These are phyloP conservation scores for Archaeoteleia sp. DNA, from an alignment of 2,888 invertebrate species.

Conservation along the genomic window DNA sequence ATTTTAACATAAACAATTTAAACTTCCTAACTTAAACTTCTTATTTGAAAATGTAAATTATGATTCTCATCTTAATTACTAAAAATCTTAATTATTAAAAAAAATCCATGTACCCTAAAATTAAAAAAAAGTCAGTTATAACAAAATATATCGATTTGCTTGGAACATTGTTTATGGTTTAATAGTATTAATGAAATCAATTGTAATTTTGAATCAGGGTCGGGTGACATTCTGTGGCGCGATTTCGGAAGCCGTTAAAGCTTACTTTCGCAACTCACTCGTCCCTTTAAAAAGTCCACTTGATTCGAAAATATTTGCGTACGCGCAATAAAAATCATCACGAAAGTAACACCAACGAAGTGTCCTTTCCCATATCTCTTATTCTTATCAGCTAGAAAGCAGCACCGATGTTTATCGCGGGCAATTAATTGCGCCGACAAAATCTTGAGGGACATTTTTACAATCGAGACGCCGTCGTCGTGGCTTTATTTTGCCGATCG, in stretches of 20 bases:
- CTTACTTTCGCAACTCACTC: slow-evolving; percentile 41
- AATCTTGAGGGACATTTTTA: slow-evolving; percentile 35
- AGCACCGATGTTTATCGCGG: slow-evolving; percentile 30
- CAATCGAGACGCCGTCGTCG: slow-evolving; percentile 12
- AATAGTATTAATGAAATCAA: no score
- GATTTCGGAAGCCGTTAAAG: slow-evolving; percentile 20
- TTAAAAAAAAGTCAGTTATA: no score
- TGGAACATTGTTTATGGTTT: no score
- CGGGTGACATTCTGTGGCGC: slow-evolving; percentile 1
- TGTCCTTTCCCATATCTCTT: slow-evolving; percentile 26
- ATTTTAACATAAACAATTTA: no score
- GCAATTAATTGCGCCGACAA: slow-evolving; percentile 44
- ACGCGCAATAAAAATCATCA: slow-evolving; percentile 29
- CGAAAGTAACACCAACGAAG: slow-evolving; percentile 35
- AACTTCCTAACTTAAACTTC: no score
- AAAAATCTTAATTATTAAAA: no score
- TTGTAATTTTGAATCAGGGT: no score
- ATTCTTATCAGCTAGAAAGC: slow-evolving; percentile 41
- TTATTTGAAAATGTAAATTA: no score
- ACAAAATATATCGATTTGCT: no score
- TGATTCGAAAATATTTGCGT: slow-evolving; percentile 42
- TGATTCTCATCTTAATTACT: no score
- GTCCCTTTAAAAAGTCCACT: slow-evolving; percentile 23
- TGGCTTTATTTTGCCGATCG: slow-evolving; percentile 27
- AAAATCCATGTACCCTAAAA: no score